A percentile compares a stretch with the other conserved stretches of the same genome.
Conservation (phyloP, 2,888 invertebrate genomes). For the Tillus elongatus region DNA sequence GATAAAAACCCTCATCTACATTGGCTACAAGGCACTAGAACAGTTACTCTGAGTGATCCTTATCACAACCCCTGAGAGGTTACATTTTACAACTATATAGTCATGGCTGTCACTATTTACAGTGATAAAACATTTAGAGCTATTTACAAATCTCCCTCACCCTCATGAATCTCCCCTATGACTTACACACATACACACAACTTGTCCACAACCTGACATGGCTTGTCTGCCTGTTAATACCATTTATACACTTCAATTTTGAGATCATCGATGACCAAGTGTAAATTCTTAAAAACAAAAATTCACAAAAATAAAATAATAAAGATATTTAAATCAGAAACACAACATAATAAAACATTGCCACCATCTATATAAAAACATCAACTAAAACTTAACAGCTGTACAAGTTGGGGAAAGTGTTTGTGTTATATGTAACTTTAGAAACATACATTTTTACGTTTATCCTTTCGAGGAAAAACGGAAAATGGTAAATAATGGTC, state of each 20-base stretch:
- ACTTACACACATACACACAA: not conserved
- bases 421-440: no score
- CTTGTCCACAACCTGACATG: not conserved
- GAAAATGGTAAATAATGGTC: no score
- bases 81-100: no score
- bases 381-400: no score
- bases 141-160: constrained; percentile 33
- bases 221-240: constrained; percentile 22
- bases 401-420: no score
- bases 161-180: no score
- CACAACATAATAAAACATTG: constrained; percentile 25
- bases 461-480: no score
- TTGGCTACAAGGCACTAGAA: no score
- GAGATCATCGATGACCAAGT: constrained; percentile 37
- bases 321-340: constrained; percentile 9
- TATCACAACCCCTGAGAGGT: constrained; percentile 31
- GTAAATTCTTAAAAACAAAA: constrained; percentile 9
- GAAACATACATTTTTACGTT: no score
- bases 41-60: no score
- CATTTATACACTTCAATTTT: constrained; percentile 34
- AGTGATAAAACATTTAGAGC: constrained; percentile 33
- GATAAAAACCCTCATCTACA: no score
- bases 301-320: constrained; percentile 12
- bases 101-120: no score
- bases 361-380: constrained; percentile 30